These are phyloP conservation scores for Poecile montanus DNA, from an alignment of 2,797 vertebrate species.

Conservation along the genomic window DNA sequence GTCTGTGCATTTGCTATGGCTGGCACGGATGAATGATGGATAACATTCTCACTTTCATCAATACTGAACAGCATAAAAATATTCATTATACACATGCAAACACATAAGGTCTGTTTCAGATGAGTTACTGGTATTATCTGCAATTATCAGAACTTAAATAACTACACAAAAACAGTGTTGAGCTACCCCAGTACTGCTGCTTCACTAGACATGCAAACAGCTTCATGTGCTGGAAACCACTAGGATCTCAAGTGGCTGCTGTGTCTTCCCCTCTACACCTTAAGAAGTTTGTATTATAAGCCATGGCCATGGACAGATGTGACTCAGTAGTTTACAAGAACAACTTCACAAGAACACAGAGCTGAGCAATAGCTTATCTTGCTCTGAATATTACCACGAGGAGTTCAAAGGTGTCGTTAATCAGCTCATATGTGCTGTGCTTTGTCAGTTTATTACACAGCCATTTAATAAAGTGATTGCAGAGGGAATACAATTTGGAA, in stretches of 20 bases:
- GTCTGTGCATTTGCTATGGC: neutral
- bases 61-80: neutral
- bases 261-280: neutral
- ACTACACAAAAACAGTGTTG: neutral
- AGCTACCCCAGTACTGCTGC: neutral
- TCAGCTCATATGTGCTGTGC: neutral
- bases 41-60: neutral
- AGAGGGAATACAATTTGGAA: neutral
- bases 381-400: neutral
- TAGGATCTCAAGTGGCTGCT: neutral
- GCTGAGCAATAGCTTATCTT: neutral
- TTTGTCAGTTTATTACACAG: neutral
- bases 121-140: neutral
- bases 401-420: neutral
- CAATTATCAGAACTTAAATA: neutral
- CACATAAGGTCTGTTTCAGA: neutral
- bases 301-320: fast-evolving
- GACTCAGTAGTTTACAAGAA: neutral
- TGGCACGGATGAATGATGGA: neutral
- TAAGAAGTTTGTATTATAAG: neutral
- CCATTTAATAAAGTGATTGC: neutral
- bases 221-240: neutral
- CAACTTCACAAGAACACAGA: neutral
- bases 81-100: neutral
- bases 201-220: neutral